Percentiles rank a stretch among this genome's conserved stretches.
phyloP scores from a whole-genome alignment of 2,888 invertebrate genomes.

The Microctonus brassicae region DNA sequence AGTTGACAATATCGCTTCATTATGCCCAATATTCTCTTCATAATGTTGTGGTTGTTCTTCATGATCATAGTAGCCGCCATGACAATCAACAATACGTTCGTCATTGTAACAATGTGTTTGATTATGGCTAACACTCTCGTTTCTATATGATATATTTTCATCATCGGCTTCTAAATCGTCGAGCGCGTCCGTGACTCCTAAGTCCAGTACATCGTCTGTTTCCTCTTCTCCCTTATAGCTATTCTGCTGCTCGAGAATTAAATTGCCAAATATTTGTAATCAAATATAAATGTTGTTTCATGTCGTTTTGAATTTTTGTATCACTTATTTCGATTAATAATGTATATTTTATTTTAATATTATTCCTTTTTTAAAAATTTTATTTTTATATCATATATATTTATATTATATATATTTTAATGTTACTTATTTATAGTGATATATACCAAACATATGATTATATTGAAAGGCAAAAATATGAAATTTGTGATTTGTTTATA shows the following conservation, averaged over 20 bases:
- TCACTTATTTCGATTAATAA: conserved; percentile 27
- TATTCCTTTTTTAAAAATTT: conserved; percentile 15
- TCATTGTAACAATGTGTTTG: conserved; percentile 62
- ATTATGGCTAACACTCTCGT: conserved; percentile 57
- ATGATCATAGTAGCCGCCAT: conserved; percentile 56
- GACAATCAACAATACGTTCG: conserved; percentile 48
- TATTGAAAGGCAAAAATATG: background rate
- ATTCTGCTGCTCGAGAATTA: conserved; percentile 65
- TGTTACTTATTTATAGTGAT: too few species aligned
- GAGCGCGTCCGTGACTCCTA: conserved; percentile 68
- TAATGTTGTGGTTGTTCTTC: conserved; percentile 47
- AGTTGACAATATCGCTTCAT: conserved; percentile 42
- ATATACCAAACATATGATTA: background rate
- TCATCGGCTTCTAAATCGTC: conserved; percentile 68
- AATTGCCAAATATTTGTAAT: conserved; percentile 58
- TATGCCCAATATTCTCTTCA: conserved; percentile 49
- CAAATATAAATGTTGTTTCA: conserved; percentile 49
- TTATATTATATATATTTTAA: background rate
- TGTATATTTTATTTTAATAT: conserved; percentile 36
- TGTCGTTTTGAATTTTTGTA: conserved; percentile 31
- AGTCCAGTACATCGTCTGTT: conserved; percentile 69
- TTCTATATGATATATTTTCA: conserved; percentile 65
- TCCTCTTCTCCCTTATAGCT: conserved; percentile 69
- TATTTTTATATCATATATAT: background rate
- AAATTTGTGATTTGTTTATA: background rate